Base-by-base conservation (phyloP, 2,113 vertebrate genomes). In the Rana temporaria region DNA sequence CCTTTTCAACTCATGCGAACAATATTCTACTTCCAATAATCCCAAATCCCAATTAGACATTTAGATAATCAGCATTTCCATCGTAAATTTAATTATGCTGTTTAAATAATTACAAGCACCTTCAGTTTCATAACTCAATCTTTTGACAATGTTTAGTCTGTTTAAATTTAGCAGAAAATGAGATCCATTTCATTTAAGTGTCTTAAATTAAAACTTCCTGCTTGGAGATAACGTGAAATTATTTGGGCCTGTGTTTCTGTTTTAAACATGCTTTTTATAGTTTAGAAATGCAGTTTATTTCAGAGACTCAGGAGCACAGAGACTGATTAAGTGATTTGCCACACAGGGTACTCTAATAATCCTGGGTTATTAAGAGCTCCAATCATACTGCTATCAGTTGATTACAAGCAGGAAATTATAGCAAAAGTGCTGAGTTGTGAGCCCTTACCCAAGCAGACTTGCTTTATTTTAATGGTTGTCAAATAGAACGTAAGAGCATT, bases 351-450 rank as follows among this genome's bases (percentile, higher is more conserved):
- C 86, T 89, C 83, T 70, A 78, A 68, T 91, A 88, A 89, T 90
- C 89, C 81, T 64, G 88, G 89, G 89, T 87, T 89, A 88, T 87
- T 77, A 85, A 91, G 88, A 87, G 66, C 26, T 89, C 84, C 86
- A 57, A 84, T 84, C 75, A 84, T n/a, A 86, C 86, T 86, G 78
- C 63, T 89, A 86, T 78, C 71, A 86, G 83, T 77, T 90, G 86
- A 90, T 91, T 90, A 84, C 66, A 70, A 88, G 30, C 83, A 85
- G 86, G 68, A 89, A 91, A 89, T 84, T 74, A 72, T 78, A 85
- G 84, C 84, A 78, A 32, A 81, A 74, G 83, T 85, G 89, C 64
- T 86, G 84, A 71, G 38, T 83, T 87, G 89, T 84, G 84, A 63
- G 83, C 53, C 20, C 75, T 86, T 81, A 87, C 57, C 20, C 77